Percentiles rank a stretch among this genome's conserved stretches.
Conservation (phyloP, 2,113 vertebrate genomes). For the Scomber colias region DNA sequence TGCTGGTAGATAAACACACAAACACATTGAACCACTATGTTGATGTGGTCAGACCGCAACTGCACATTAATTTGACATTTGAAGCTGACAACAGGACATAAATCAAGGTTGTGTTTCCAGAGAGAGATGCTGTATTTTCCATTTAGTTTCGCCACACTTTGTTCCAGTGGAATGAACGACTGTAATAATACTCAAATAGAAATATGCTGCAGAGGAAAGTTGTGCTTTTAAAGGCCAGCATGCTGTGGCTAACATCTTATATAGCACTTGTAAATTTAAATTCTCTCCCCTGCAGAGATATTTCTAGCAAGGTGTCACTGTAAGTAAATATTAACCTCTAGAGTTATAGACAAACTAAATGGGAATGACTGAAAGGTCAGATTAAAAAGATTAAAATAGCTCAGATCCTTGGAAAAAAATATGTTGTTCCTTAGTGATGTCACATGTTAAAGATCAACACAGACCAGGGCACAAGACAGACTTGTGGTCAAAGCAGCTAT, state of each 20-base stretch:
- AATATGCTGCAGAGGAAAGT: slow-evolving; percentile 15
- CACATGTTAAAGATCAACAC: slow-evolving; percentile 25
- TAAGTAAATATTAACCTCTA: neutral
- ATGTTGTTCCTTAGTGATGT: slow-evolving; percentile 36
- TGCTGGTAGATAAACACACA: slow-evolving; percentile 2
- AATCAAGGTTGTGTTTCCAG: slow-evolving; percentile 34
- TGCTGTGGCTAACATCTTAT: slow-evolving; percentile 5
- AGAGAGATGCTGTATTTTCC: slow-evolving; percentile 39
- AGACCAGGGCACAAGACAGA: slow-evolving; percentile 25
- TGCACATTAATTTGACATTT: slow-evolving; percentile 27
- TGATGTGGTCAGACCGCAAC: slow-evolving; percentile 1
- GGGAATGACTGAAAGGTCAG: neutral
- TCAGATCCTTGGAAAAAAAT: neutral
- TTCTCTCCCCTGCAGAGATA: slow-evolving; percentile 4
- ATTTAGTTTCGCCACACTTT: slow-evolving; percentile 22
- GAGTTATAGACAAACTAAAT: neutral
- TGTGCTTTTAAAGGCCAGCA: slow-evolving; percentile 32
- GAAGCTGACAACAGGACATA: slow-evolving; percentile 13
- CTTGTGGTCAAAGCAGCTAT: slow-evolving; percentile 39
- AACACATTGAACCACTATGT: neutral
- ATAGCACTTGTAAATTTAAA: slow-evolving; percentile 37
- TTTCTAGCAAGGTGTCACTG: neutral
- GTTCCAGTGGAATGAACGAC: slow-evolving; percentile 25
- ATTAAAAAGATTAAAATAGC: neutral
- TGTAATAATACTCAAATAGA: slow-evolving; percentile 20